Evolutionary conservation across 2,888 invertebrate species (phyloP), one percentile per base, ranked within the genome.

Genomic region (Abscondita cerata): DNA sequence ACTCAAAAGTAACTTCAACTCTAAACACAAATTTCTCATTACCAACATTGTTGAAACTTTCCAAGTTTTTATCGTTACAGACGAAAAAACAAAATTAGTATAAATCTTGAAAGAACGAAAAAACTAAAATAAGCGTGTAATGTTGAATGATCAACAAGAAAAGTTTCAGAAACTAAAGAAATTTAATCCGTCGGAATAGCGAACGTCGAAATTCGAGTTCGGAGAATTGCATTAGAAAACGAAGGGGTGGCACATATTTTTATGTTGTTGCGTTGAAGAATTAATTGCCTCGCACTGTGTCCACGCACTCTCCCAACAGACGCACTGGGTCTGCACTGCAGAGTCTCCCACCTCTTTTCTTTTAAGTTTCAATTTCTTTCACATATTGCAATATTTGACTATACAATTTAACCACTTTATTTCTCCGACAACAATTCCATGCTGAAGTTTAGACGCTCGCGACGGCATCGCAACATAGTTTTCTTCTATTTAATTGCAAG

Each of bases 281-380:
- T 65, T 58, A 56, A 62, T 65, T 62, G 62, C 59, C 36, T 59
- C 59, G 59, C 62, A 50, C 54, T 61, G 57, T 58, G 63, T 61
- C 56, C 57, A 66, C 64, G 64, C 64, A 64, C 57, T 56, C 60
- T 55, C 66, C 55, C 55, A 48, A 58, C 54, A 64, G 60, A 66
- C 64, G 64, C 66, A 64, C 61, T 52, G 59, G 41, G 59, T 46
- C 58, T 63, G 64, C 64, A 65, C 59, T 65, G 64, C 66, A 67
- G 66, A 54, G 55, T 60, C 60, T 57, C 61, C 57, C 62, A 59
- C 64, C 53, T 55, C 64, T 64, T 38, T 64, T 64, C 54, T 57
- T 64, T 50, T 59, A 53, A 38, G 52, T 25, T 52, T 53, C 52
- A 48, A 48, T 60, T 56, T 55, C 48, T 51, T 55, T 41, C 38